phyloP scores from a whole-genome alignment of 2,113 vertebrate genomes.

The Poeciliopsis turrubarensis region DNA sequence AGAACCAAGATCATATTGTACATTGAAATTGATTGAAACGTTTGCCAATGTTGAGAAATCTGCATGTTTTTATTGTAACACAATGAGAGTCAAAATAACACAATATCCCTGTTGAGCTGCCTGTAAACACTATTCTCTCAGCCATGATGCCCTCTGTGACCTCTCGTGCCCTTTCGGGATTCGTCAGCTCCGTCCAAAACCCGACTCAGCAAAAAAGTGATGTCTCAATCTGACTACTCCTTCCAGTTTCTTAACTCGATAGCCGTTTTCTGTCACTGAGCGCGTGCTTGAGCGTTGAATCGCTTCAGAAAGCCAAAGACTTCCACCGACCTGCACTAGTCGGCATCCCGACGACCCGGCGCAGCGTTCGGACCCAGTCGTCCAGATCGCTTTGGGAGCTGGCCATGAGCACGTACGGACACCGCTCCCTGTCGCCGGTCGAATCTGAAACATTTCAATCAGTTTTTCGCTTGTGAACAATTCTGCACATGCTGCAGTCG shows the following conservation, averaged over 20 bases:
- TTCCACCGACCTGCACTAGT: slow-evolving; percentile 84
- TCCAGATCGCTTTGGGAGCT: slow-evolving; percentile 92
- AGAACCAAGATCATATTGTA: no score
- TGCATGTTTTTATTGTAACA: no score
- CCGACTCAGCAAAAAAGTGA: not conserved
- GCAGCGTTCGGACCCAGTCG: slow-evolving; percentile 92
- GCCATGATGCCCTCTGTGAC: not conserved
- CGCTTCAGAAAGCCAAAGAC: not conserved
- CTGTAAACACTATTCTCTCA: not conserved
- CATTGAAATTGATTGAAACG: no score
- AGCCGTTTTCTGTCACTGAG: no score
- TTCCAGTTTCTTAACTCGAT: not conserved
- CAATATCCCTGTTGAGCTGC: not conserved
- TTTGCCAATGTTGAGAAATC: no score
- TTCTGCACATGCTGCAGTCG: not conserved
- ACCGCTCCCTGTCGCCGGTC: slow-evolving; percentile 83
- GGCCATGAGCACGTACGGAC: slow-evolving; percentile 89
- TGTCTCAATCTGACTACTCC: not conserved
- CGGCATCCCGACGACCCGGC: slow-evolving; percentile 79
- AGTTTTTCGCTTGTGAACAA: not conserved
- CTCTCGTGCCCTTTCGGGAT: not conserved
- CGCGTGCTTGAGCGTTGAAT: not conserved
- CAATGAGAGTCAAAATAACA: not conserved
- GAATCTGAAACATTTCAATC: slow-evolving; percentile 66
- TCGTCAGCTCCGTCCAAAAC: not conserved